Base-by-base conservation (phyloP, 2,888 invertebrate genomes). In the Deilephila elpenor region DNA sequence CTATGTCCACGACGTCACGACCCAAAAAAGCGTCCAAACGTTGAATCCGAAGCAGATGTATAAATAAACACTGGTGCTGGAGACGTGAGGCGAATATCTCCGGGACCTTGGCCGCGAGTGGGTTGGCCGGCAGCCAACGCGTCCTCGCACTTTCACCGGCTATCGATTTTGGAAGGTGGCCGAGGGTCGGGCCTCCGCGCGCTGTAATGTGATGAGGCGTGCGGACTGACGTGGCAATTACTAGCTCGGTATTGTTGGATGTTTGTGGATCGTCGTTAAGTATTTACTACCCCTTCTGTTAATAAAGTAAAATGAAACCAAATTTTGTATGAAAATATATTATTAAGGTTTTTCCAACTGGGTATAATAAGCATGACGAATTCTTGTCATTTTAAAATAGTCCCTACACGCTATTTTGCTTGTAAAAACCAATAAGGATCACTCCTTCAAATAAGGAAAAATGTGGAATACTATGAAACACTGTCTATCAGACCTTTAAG, bases 61-160 rank as follows among this genome's bases (percentile, higher is more conserved):
- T 67, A 67, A 67, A 67, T 67, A 67, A 67, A 51, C 51, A 25
- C n/a, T 20, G 20, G 51, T 44, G 44, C 8, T 20, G 44, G 44
- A 20, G 25, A 67, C 67, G 67, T 67, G 67, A 25, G 25, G 44
- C 67, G 67, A 67, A 67, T 67, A 20, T 67, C 25, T 29, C 51
- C 11, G 64, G 51, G 74, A 70, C 77, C 76, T 75, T 77, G 76
- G 76, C 71, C 74, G 74, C 70, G 60, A 61, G 59, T 59, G n/a
- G 59, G 34, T 73, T 75, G 77, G 75, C 75, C 59, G 71, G 14
- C 71, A 62, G 75, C 76, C 76, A 76, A 56, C 25, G 71, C 44
- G 74, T 75, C 74, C 74, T 75, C 62, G 61, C 60, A 75, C 76
- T 76, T 74, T 75, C 77, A 61, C 75, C 67, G 67, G 51, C 71